Evolutionary conservation across 2,888 invertebrate species (phyloP).

Genomic region (Cryptocephalus primarius): DNA sequence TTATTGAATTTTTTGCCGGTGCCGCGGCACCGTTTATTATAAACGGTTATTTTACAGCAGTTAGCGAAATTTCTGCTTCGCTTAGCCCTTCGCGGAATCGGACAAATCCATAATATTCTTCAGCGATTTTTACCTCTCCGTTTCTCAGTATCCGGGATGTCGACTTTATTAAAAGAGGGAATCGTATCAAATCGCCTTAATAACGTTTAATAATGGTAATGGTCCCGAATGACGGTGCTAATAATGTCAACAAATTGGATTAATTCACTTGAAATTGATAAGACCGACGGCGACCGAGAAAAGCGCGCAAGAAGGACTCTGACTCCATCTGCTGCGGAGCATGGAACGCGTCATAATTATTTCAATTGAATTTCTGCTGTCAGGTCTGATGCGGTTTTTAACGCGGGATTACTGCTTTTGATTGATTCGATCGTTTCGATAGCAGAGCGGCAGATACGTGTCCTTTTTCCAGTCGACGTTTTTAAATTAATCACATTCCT

Average conservation of each 20-base stretch:
- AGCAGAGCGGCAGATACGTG: no score
- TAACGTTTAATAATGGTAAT: constrained; percentile 13
- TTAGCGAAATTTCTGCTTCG: constrained; percentile 3
- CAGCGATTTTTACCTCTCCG: constrained; percentile 3
- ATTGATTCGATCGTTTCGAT: no score
- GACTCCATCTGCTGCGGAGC: neutral
- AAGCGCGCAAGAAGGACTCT: neutral
- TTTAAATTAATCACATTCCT: no score
- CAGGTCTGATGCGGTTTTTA: no score
- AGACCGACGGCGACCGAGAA: neutral
- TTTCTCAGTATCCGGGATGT: constrained; percentile 16
- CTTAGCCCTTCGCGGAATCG: constrained; percentile 1
- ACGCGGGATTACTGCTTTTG: no score
- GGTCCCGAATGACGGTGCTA: constrained; percentile 1
- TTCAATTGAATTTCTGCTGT: no score
- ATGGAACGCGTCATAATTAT: neutral
- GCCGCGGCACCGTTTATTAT: constrained; percentile 1
- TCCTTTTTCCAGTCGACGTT: no score
- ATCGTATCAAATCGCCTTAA: constrained; percentile 18
- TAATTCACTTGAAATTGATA: neutral
- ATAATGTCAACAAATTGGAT: neutral
- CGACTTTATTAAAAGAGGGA: constrained; percentile 17
- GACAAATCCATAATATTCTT: constrained; percentile 1
- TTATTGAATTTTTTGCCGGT: no score
- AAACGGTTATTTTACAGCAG: constrained; percentile 2